These are phyloP conservation scores for Odontamblyopus rebecca DNA, from an alignment of 2,797 vertebrate genomes.

Conservation along the genomic window DNA sequence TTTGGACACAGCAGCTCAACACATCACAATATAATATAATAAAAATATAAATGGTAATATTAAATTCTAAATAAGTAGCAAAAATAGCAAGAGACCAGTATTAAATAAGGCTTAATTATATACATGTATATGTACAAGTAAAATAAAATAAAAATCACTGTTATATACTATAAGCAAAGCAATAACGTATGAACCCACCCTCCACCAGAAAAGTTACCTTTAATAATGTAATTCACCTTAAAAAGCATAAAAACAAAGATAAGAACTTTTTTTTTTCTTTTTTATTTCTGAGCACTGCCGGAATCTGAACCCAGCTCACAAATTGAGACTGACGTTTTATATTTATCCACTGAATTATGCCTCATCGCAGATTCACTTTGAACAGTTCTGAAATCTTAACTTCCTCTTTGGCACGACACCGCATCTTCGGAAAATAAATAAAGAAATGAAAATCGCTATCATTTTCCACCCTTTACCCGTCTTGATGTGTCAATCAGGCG, in stretches of 20 bases:
- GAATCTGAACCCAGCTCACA: constrained; percentile 13
- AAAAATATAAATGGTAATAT: too few species aligned
- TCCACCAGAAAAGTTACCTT: too few species aligned
- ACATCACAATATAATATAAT: too few species aligned
- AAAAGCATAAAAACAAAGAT: constrained; percentile 9
- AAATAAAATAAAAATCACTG: too few species aligned
- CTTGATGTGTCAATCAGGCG: constrained; percentile 69
- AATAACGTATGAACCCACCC: too few species aligned
- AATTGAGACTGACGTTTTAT: constrained; percentile 65
- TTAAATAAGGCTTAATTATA: too few species aligned
- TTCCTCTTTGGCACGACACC: constrained; percentile 56
- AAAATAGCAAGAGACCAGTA: too few species aligned
- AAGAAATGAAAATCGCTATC: constrained; percentile 45
- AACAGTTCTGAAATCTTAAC: constrained; percentile 71
- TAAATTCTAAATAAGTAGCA: too few species aligned
- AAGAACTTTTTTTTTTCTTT: constrained; percentile 8
- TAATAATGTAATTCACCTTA: background rate
- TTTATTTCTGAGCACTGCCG: constrained; percentile 22
- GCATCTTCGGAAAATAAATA: constrained; percentile 42
- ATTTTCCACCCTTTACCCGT: constrained; percentile 43
- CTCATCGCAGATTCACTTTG: constrained; percentile 74
- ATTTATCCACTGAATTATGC: constrained; percentile 70
- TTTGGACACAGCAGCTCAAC: too few species aligned
- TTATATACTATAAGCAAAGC: too few species aligned
- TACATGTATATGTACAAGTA: too few species aligned